These are phyloP conservation scores for Poeciliopsis turneri DNA, from an alignment of 2,797 vertebrate genomes.

Conservation along the genomic window DNA sequence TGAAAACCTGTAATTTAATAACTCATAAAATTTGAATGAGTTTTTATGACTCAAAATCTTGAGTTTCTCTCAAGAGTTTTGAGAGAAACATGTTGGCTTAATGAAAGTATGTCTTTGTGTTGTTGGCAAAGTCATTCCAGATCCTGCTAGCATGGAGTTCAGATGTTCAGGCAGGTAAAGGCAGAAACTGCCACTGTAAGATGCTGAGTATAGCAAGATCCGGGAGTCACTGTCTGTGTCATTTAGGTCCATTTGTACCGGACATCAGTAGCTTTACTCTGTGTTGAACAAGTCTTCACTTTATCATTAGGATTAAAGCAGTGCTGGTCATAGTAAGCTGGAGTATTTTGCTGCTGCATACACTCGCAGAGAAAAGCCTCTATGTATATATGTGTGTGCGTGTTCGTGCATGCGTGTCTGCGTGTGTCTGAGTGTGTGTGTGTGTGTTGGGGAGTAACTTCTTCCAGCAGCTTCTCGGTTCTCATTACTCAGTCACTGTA, in stretches of 20 bases:
- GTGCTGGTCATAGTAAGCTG: conserved; percentile 63
- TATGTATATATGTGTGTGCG: conserved; percentile 30
- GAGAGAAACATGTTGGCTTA: not conserved
- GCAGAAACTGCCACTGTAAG: conserved; percentile 54
- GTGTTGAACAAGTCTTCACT: conserved; percentile 73
- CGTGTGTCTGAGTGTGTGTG: conserved; percentile 12
- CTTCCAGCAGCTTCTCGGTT: conserved; percentile 55
- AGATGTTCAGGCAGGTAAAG: conserved; percentile 38
- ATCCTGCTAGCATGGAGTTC: conserved; percentile 2
- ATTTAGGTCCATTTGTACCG: conserved; percentile 69
- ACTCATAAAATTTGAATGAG: not conserved
- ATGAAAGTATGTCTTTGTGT: not conserved
- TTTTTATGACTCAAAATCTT: no score
- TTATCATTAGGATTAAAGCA: conserved; percentile 71
- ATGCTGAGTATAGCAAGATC: conserved; percentile 66
- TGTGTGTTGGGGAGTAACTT: conserved; percentile 51
- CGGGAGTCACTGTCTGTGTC: conserved; percentile 55
- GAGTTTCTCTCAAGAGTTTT: not conserved
- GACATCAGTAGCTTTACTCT: conserved; percentile 70
- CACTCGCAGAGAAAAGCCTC: conserved; percentile 53
- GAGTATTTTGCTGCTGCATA: conserved; percentile 63
- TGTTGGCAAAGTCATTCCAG: not conserved
- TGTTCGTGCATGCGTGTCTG: not conserved
- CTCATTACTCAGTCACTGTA: conserved; percentile 73
- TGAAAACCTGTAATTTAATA: not conserved